Evolutionary conservation across 2,113 vertebrate species (phyloP).

Genomic region (Barnardius zonarius): DNA sequence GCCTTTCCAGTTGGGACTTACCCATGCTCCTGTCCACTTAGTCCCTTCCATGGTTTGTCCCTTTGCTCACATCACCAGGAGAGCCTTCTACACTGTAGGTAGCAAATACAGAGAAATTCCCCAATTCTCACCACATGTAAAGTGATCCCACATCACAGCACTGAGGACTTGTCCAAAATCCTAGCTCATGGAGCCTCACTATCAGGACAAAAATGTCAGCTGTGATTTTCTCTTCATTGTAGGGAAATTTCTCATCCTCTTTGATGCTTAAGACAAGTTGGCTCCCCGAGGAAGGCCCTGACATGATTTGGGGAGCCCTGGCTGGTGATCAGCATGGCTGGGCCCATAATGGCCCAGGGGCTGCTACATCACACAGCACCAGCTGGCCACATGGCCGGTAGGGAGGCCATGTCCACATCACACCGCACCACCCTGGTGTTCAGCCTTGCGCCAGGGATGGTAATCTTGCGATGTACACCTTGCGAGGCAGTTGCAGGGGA

Average conservation of each 20-base stretch:
- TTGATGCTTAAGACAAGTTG: background rate
- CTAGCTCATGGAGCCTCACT: rapidly evolving
- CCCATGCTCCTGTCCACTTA: background rate
- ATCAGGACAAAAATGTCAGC: background rate
- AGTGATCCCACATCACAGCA: rapidly evolving
- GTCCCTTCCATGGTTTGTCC: background rate
- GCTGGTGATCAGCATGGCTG: background rate
- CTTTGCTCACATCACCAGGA: background rate
- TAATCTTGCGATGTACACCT: too few species aligned
- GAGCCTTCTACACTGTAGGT: rapidly evolving
- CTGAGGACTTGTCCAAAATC: background rate
- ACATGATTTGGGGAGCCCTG: background rate
- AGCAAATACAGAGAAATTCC: background rate
- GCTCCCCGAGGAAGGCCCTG: background rate
- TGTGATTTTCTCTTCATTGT: background rate
- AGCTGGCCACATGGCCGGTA: background rate
- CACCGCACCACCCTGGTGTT: rapidly evolving
- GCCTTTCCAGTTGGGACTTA: background rate
- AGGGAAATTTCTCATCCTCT: background rate
- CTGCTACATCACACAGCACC: background rate
- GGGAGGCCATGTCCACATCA: background rate
- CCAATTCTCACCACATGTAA: rapidly evolving
- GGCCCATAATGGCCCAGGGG: too few species aligned
- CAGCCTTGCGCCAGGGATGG: rapidly evolving
- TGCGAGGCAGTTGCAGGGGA: rapidly evolving